Evolutionary conservation across 2,888 invertebrate species (phyloP), one percentile per base, ranked within the genome.

Genomic region (Desoria tigrina): DNA sequence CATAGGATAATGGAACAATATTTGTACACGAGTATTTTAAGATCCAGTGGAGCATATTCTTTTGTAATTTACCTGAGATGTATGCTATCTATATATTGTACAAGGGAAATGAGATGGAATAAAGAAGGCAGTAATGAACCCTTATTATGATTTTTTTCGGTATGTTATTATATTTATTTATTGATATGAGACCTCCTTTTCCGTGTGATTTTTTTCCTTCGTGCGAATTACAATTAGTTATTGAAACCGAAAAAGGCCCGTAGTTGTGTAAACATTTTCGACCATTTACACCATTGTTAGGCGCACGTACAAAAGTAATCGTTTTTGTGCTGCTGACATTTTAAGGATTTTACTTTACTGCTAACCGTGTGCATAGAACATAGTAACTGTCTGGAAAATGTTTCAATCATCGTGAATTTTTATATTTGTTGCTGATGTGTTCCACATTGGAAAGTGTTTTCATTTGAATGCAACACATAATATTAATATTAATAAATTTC

Each of bases 281-380:
- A 61, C 54, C 55, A 32, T 26, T 67, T 60, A 62, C 42, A 37
- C 23, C 61, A 63, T 68, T 71, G 67, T 65, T 49, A 18, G 11
- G 11, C 60, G 68, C 71, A 71, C 71, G 71, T 62, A 68, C 71
- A 66, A 66, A 68, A 71, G 66, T 71, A 68, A 71, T 71, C 64
- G 68, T 66, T 71, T 45, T 45, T 51, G 62, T 68, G 42, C 24
- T 50, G 42, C 42, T 67, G 70, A 70, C 67, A 42, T 66, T 65
- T 28, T 32, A 6, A 24, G 23, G 7, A 26, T 11, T 9, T 39
- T 11, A 39, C 9, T 11, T 11, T 39, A 16, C 39, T 16, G 39
- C n/a, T n/a, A n/a, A n/a, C n/a, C n/a, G n/a, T n/a, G n/a, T n/a
- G n/a, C n/a, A n/a, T n/a, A n/a, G n/a, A n/a, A n/a, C n/a, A n/a